Base-by-base conservation (phyloP, 1,140 invertebrate species). In the Argopecten irradians region DNA sequence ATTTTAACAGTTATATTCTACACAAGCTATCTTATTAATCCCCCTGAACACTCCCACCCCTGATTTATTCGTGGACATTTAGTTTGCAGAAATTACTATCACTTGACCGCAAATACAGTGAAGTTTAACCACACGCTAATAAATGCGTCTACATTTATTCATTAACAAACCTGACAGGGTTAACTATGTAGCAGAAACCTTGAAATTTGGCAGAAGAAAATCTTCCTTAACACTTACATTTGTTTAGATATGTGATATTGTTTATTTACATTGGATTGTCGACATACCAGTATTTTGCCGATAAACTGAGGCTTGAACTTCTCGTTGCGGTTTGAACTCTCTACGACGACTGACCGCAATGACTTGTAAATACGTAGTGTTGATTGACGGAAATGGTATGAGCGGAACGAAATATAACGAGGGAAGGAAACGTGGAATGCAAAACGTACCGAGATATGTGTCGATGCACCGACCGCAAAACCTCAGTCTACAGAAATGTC, bases 221-320 rank as follows among this genome's bases (percentile, higher is more conserved):
- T 71, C 55, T n/a, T n/a, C n/a, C 55, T 28, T 5, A 71, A 71
- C 55, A 71, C 5, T 71, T 71, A 19, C 28, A n/a, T 71, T 7
- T 71, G 55, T 71, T 71, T 71, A 71, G 55, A 71, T 71, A 71
- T 71, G 55, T 71, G 22, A 71, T 71, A 71, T n/a, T 71, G 55
- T 71, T 71, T 71, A 71, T 71, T 71, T 71, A 71, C 55, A 71
- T 11, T 71, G 55, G 55, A 71, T 71, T 71, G 28, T n/a, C 22
- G n/a, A 71, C 55, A 71, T 28, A 71, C 55, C 55, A 71, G 55
- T n/a, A n/a, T 16, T 28, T 28, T 16, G 28, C 55, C 55, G 55
- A 22, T 71, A 71, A 71, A 28, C n/a, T 71, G 55, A 71, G 55
- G 55, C 55, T 71, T 71, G 55, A 71, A 22, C 55, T 71, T 28